Base-by-base conservation (phyloP, 2,888 invertebrate genomes). In the Acleris laterana region DNA sequence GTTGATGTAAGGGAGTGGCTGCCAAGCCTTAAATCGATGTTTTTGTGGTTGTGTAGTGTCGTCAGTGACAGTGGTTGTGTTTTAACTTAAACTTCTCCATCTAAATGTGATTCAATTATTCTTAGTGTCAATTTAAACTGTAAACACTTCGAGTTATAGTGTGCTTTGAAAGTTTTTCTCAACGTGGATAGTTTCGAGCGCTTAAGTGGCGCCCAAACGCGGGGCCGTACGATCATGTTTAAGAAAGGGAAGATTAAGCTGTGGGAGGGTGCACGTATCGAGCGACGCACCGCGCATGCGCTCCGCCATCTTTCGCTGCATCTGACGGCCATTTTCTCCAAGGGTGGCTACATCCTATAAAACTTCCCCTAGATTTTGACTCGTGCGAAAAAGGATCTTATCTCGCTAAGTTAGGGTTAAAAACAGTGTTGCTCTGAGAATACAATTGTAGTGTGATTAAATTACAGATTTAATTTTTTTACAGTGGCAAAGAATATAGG, bases 231-330 rank as follows among this genome's bases (percentile, higher is more conserved):
- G 17, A 42, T 62, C 66, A 70, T 17, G 59, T 59, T 50, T 63
- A 49, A 53, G 62, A 60, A 63, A 75, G 80, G 80, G 79, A 79
- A 80, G 78, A 77, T 79, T 74, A 71, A 78, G 74, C 77, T 52
- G 79, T 79, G 80, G 76, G 78, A 82, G 89, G 90, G 88, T 89
- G 90, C 85, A 88, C 82, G 84, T 91, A 93, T 92, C 83, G 92
- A 92, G 90, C 92, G 90, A 81, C 69, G 70, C 68, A 80, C 61
- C 75, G 79, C 92, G 93, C 93, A 91, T 89, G 93, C 92, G 92
- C 81, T 80, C 80, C 55, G 81, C 81, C 87, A 84, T 85, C 84
- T 84, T 83, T 82, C 81, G 82, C 84, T 88, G 88, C 90, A 89
- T 87, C 85, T 74, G 73, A 70, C 84, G 77, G 86, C 90, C 90